Conservation (phyloP, 2,113 vertebrate species). For the Microcebus ravelobensis region DNA sequence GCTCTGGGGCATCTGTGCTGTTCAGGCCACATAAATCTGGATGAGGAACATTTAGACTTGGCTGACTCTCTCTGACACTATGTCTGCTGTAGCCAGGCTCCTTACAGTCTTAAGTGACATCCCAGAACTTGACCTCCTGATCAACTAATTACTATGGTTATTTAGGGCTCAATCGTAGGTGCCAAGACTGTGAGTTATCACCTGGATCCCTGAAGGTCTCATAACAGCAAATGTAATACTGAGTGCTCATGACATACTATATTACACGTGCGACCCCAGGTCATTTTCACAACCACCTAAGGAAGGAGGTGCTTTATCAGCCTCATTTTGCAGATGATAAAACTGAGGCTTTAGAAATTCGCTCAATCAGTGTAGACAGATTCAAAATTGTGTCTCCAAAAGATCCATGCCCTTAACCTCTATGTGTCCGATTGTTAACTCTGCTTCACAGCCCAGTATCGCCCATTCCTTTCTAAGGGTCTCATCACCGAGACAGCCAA, state of each 20-base stretch:
- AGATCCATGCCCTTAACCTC: not conserved
- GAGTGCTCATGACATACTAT: not conserved
- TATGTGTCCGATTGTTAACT: not conserved
- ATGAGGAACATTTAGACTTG: not conserved
- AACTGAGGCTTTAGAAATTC: not conserved
- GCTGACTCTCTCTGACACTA: not conserved
- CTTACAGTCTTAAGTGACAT: not conserved
- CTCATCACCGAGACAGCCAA: slow-evolving; percentile 23
- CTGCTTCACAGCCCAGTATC: not conserved
- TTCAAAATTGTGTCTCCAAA: not conserved
- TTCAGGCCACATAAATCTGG: not conserved
- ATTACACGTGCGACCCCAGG: not conserved
- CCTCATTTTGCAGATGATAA: not conserved
- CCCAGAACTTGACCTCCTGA: not conserved
- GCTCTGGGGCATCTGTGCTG: not conserved
- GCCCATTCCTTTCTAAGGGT: not conserved
- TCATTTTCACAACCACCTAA: not conserved
- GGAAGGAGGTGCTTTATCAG: not conserved
- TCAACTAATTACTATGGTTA: not conserved
- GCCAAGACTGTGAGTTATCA: not conserved
- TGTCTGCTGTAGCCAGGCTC: not conserved
- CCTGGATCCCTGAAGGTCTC: not conserved
- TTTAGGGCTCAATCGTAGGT: not conserved
- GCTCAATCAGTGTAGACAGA: not conserved
- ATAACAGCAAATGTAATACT: not conserved